Evolutionary conservation across 2,113 vertebrate genomes (phyloP).

Genomic region (Leptosomus discolor): DNA sequence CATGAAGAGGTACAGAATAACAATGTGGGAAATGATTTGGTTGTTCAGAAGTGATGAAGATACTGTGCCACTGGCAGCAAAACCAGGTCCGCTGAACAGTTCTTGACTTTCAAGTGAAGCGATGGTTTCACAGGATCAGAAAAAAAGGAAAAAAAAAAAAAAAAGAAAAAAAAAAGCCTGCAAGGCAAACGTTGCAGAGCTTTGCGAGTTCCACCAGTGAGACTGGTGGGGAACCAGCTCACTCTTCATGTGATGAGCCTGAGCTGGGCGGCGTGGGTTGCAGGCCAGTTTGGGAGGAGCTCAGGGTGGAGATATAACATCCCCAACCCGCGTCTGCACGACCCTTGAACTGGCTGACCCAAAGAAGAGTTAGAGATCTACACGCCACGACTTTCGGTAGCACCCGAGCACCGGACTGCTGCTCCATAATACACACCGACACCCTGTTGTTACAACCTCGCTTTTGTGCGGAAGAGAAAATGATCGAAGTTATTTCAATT

Average conservation of each 20-base stretch:
- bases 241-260: too few relatives aligned
- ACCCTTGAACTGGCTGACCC: background rate
- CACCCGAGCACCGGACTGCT: background rate
- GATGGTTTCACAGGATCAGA: background rate
- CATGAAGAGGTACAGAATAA: background rate
- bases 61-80: background rate
- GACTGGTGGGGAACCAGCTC: background rate
- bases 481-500: background rate
- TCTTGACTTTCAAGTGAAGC: background rate
- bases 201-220: background rate
- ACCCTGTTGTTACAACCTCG: background rate
- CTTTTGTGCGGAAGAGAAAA: background rate
- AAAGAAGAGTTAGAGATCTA: background rate
- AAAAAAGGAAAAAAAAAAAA: background rate
- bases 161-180: background rate
- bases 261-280: too few relatives aligned
- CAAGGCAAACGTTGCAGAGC: background rate
- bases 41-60: background rate
- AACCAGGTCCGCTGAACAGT: background rate
- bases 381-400: accelerated
- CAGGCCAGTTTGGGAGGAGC: background rate
- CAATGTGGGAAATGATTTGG: background rate
- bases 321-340: background rate
- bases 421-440: accelerated
- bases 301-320: background rate